Evolutionary conservation across 2,797 vertebrate genomes (phyloP), one percentile per base, ranked within the genome.

Genomic region (Trematomus bernacchii): DNA sequence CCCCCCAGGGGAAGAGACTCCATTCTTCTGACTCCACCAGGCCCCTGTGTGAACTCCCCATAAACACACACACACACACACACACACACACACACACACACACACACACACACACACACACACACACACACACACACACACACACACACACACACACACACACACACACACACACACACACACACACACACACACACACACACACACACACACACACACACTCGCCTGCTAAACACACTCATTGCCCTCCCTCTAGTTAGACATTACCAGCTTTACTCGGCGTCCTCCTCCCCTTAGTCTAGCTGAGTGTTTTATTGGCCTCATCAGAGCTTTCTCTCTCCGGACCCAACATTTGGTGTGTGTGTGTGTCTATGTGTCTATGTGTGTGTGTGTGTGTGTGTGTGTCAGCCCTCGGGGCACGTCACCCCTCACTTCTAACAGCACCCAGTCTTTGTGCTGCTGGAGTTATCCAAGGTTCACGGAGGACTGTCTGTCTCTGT

Each of bases 211-310:
- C 21, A 40, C 78, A 54, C 55, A 61, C 69, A 85, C 79, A 6
- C 77, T 76, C 11, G 4, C 73, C 79, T n/a, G n/a, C 79, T 83
- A 87, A 91, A 89, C 84, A 87, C 84, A 74, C 82, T 83, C 68
- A 46, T 79, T 80, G 67, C 73, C 86, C 82, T 84, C 82, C 82
- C 80, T 83, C 84, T 85, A 85, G 93, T 94, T 92, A 93, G 89
- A 85, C 82, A 93, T 93, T 93, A 89, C 82, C 78, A 92, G 88
- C 84, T 80, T 71, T 54, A 42, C 76, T 73, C 60, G 27, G 73
- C 30, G 66, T 73, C 58, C 73, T 72, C 76, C 80, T 76, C 82
- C 82, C 69, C 57, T 33, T 33, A 10, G 37, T 85, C 75, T 15
- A 23, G 51, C 73, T 76, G 47, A 80, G 79, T 77, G 80, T 89